A percentile compares a stretch with the other conserved stretches of the same genome.
phyloP scores from a whole-genome alignment of 2,797 vertebrate species.

The Pseudomugil tenellus region DNA sequence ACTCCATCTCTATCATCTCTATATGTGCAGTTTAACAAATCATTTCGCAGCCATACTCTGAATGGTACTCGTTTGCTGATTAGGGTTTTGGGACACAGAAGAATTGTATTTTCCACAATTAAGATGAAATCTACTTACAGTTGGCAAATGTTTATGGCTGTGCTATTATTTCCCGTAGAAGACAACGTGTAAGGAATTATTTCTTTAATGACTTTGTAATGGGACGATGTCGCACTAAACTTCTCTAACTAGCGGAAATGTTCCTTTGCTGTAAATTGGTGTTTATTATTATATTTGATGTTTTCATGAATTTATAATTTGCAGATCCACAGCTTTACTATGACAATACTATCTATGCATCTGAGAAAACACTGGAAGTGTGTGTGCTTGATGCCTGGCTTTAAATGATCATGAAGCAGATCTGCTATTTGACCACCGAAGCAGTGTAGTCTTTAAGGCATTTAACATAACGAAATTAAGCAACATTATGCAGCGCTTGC shows the following conservation, averaged over 20 bases:
- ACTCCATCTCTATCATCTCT: slow-evolving; percentile 50
- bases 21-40: slow-evolving; percentile 52
- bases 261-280: slow-evolving; percentile 21
- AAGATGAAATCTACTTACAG: slow-evolving; percentile 55
- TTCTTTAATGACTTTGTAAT: slow-evolving; percentile 25
- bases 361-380: not conserved
- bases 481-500: not conserved
- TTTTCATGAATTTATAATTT: slow-evolving; percentile 28
- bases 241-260: slow-evolving; percentile 15
- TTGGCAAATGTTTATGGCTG: slow-evolving; percentile 51
- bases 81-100: slow-evolving; percentile 46
- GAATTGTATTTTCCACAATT: slow-evolving; percentile 56
- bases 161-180: slow-evolving; percentile 44
- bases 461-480: not conserved
- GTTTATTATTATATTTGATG: slow-evolving; percentile 24
- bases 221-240: slow-evolving; percentile 21
- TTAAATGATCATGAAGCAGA: not conserved
- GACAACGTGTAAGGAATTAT: slow-evolving; percentile 23
- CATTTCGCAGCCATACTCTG: slow-evolving; percentile 22
- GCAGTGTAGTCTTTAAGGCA: not conserved
- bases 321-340: not conserved
- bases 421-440: not conserved
- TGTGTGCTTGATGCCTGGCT: not conserved
- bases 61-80: slow-evolving; percentile 53
- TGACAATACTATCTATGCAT: not conserved